Evolutionary conservation across 2,797 vertebrate species (phyloP).

Genomic region (Pantherophis vulpinus): DNA sequence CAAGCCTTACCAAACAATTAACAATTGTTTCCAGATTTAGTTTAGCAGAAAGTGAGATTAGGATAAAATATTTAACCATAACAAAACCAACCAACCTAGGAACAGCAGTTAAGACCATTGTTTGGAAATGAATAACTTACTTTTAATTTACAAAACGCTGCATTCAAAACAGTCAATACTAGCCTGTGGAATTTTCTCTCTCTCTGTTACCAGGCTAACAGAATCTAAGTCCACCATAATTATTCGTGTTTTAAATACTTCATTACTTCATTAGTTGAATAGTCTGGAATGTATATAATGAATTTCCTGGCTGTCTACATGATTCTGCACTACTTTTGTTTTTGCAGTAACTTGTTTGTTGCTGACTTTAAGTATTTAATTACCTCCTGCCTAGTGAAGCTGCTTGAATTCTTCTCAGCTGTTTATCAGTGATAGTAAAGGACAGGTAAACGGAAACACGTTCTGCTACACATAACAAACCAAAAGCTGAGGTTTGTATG

Average conservation of each 20-base stretch:
- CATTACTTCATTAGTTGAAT: neutral
- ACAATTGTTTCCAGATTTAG: neutral
- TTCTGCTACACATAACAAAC: neutral
- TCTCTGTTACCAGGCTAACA: neutral
- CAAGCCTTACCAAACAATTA: neutral
- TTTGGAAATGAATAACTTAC: neutral
- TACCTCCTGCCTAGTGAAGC: neutral
- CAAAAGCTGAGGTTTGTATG: neutral
- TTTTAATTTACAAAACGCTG: neutral
- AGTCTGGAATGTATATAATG: neutral
- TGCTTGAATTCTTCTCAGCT: constrained; percentile 12
- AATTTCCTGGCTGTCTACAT: neutral
- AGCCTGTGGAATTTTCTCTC: neutral
- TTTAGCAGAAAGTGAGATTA: neutral
- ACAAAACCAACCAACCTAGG: neutral
- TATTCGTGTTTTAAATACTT: neutral
- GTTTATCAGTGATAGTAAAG: neutral
- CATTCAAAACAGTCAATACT: neutral
- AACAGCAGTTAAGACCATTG: neutral
- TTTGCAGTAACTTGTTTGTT: neutral
- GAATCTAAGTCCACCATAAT: neutral
- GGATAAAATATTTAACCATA: neutral
- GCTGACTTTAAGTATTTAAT: neutral
- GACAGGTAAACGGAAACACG: neutral
- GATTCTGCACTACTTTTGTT: neutral